phyloP scores from a whole-genome alignment of 2,113 vertebrate species.

The Miniopterus natalensis region DNA sequence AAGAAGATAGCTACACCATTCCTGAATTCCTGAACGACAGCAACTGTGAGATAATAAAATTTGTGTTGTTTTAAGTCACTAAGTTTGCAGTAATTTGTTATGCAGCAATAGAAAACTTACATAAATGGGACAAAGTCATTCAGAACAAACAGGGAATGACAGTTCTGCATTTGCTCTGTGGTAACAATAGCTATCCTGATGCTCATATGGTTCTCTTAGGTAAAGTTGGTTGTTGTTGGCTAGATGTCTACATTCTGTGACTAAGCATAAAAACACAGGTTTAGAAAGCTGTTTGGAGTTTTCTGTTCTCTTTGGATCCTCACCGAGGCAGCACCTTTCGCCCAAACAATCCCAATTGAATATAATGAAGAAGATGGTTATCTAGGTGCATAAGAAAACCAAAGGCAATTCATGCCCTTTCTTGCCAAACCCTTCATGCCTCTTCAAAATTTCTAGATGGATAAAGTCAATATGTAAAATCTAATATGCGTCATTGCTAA shows the following conservation, averaged over 20 bases:
- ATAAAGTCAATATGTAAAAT: background rate
- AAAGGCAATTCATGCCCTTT: background rate
- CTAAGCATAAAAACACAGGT: background rate
- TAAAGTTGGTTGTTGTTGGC: background rate
- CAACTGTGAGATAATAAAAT: background rate
- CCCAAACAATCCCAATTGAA: background rate
- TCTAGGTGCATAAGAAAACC: background rate
- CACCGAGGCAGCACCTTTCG: background rate
- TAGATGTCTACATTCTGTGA: background rate
- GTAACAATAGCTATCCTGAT: background rate
- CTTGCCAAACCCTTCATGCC: background rate
- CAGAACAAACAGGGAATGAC: background rate
- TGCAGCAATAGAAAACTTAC: background rate
- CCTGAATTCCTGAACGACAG: background rate
- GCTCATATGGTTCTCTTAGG: background rate
- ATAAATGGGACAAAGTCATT: background rate
- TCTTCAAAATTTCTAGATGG: background rate
- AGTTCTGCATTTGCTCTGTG: background rate
- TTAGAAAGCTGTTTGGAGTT: constrained; percentile 26
- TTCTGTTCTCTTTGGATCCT: constrained; percentile 5
- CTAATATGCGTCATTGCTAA: background rate
- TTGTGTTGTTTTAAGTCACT: background rate
- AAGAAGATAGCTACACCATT: background rate
- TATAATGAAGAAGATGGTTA: background rate
- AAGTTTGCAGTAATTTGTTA: background rate